Percentiles rank a stretch among this genome's conserved stretches.
phyloP scores from a whole-genome alignment of 2,888 invertebrate genomes.

The Melanostoma mellinum region DNA sequence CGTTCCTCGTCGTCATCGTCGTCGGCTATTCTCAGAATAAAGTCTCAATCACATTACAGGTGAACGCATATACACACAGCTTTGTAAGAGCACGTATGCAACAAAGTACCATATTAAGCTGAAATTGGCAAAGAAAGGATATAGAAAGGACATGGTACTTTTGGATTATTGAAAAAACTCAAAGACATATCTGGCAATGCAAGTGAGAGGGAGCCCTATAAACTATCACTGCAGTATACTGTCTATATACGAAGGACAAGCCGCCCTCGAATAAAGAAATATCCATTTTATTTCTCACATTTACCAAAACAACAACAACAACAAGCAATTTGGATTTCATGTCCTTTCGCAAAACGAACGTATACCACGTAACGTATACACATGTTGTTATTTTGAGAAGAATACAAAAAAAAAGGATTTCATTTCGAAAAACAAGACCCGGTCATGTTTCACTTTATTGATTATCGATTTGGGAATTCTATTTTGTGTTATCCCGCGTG shows the following conservation, averaged over 20 bases:
- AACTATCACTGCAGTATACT: slow-evolving; percentile 40
- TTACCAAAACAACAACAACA: slow-evolving; percentile 3
- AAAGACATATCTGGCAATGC: slow-evolving; percentile 45
- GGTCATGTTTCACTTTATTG: slow-evolving; percentile 77
- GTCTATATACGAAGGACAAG: slow-evolving; percentile 8
- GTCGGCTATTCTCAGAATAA: neutral
- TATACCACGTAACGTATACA: slow-evolving; percentile 13
- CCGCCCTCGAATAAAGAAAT: slow-evolving; percentile 54
- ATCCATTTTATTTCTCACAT: slow-evolving; percentile 2
- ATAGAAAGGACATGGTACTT: slow-evolving; percentile 62
- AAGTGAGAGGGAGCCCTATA: slow-evolving; percentile 12
- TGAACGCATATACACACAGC: slow-evolving; percentile 56
- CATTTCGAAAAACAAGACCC: slow-evolving; percentile 66
- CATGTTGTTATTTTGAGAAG: neutral
- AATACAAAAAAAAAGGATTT: slow-evolving; percentile 44
- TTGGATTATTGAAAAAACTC: slow-evolving; percentile 64
- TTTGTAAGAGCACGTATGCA: slow-evolving; percentile 62
- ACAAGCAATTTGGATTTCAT: slow-evolving; percentile 52
- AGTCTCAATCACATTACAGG: slow-evolving; percentile 64
- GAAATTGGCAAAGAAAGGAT: slow-evolving; percentile 59
- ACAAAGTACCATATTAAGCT: slow-evolving; percentile 70
- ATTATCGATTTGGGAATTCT: slow-evolving; percentile 82
- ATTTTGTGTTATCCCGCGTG: slow-evolving; percentile 53
- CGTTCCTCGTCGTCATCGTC: neutral
- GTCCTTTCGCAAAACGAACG: slow-evolving; percentile 42